Conservation (phyloP, 1,140 invertebrate species). For the Papilio polyxenes region DNA sequence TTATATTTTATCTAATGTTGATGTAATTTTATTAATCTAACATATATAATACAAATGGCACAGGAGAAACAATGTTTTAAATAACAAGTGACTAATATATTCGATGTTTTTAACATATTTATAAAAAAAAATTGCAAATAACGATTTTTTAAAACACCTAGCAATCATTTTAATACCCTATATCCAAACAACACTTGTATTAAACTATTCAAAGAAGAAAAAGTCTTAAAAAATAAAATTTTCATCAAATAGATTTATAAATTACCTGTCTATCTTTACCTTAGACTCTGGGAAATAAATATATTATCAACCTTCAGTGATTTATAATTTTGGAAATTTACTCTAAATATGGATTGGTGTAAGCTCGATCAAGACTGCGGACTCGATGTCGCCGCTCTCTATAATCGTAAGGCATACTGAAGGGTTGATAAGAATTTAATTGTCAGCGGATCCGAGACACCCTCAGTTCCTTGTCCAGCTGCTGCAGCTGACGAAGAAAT, state of each 20-base stretch:
- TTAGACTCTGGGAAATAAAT: background rate
- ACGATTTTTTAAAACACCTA: background rate
- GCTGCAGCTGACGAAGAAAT: constrained; percentile 88
- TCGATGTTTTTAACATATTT: constrained; percentile 12
- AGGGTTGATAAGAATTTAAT: constrained; percentile 54
- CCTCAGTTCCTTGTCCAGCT: constrained; percentile 84
- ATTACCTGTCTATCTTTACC: background rate
- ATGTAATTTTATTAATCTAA: constrained; percentile 5
- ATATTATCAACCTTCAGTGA: constrained; percentile 9
- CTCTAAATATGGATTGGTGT: constrained; percentile 58
- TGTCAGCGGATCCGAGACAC: constrained; percentile 69
- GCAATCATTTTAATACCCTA: constrained; percentile 1
- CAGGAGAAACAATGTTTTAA: constrained; percentile 29
- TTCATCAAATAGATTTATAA: background rate
- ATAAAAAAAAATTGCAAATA: constrained; percentile 1
- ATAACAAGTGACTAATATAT: constrained; percentile 13
- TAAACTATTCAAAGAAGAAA: constrained; percentile 4
- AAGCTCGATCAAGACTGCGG: constrained; percentile 65
- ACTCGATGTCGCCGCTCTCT: constrained; percentile 55
- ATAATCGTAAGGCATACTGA: constrained; percentile 54
- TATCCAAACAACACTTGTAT: constrained; percentile 6
- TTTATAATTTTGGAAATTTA: background rate
- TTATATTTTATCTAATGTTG: constrained; percentile 48
- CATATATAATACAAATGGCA: constrained; percentile 27
- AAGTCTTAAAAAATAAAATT: constrained; percentile 21